Evolutionary conservation across 2,888 invertebrate species (phyloP), one percentile per base, ranked within the genome.

Genomic region (Diarsia mendica): DNA sequence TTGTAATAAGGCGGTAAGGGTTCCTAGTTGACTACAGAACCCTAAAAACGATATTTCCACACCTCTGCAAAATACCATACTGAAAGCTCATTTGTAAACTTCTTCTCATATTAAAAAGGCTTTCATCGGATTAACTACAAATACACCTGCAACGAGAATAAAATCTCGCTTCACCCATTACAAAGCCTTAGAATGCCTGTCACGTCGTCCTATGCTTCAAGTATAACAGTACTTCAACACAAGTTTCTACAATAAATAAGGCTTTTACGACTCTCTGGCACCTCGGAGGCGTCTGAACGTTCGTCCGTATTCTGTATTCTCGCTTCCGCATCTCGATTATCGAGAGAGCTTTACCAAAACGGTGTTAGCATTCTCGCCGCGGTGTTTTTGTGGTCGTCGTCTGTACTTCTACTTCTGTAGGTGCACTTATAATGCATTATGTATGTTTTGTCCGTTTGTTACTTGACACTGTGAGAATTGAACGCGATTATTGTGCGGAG

Each of bases 351-450:
- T 90, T 86, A 90, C 91, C 91, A 89, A 91, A 92, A 89, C 79
- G 85, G 90, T 84, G 87, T 92, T 92, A 91, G 89, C 88, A 93
- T 93, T 92, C 91, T 77, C 83, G 73, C 71, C 44, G 85, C 73
- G 69, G 74, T 74, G 79, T 88, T 85, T 87, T 86, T 86, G 83
- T 84, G 76, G 74, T 68, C 69, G 74, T 68, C 69, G 83, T 77
- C 87, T 83, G 75, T 86, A 86, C 75, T 82, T 80, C 87, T 86
- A 86, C 75, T 82, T 80, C 87, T 83, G 72, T 86, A 85, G 85
- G 85, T 84, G 83, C 79, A 87, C 83, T 82, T 88, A 88, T 88
- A 88, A 87, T 88, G 94, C 93, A 94, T 94, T 93, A 94, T 91
- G 93, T 93, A 84, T 83, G 79, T 77, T 85, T 74, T 79, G 77